Evolutionary conservation across 23 tunicate species (phyloP).

Genomic region (Botrylloides violaceus): DNA sequence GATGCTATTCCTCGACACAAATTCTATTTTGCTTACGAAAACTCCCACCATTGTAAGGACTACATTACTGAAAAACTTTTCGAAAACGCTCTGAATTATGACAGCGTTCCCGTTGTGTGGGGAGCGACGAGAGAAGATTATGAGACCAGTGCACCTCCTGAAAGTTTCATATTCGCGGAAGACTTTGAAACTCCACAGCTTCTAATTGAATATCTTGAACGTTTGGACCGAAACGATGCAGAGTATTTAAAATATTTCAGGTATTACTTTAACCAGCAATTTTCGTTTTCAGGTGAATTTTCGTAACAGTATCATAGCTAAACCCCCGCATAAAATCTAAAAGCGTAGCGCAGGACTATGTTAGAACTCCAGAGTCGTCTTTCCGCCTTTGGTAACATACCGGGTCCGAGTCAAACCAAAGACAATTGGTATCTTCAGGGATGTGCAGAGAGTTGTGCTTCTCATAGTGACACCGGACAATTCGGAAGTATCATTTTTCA

Average conservation of each 20-base stretch:
- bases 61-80: slow-evolving; percentile 74
- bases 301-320: too few species aligned
- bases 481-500: too few species aligned
- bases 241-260: slow-evolving; percentile 43
- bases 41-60: slow-evolving; percentile 62
- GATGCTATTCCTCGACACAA: slow-evolving; percentile 34
- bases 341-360: too few species aligned
- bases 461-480: too few species aligned
- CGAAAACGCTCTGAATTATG: slow-evolving; percentile 41
- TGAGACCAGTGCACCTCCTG: slow-evolving; percentile 41
- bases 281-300: too few species aligned
- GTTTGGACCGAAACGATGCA: slow-evolving; percentile 37
- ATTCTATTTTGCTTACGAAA: slow-evolving; percentile 67
- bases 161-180: slow-evolving; percentile 46
- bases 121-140: slow-evolving; percentile 56
- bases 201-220: slow-evolving; percentile 31
- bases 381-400: too few species aligned
- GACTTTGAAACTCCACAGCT: slow-evolving; percentile 36
- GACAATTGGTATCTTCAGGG: too few species aligned
- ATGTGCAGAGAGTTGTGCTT: too few species aligned
- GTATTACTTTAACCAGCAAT: too few species aligned
- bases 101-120: slow-evolving; percentile 57
- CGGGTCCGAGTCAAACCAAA: too few species aligned
- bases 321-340: too few species aligned
- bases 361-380: too few species aligned